Conservation (phyloP, 2,888 invertebrate species). For the Lithosia quadra region DNA sequence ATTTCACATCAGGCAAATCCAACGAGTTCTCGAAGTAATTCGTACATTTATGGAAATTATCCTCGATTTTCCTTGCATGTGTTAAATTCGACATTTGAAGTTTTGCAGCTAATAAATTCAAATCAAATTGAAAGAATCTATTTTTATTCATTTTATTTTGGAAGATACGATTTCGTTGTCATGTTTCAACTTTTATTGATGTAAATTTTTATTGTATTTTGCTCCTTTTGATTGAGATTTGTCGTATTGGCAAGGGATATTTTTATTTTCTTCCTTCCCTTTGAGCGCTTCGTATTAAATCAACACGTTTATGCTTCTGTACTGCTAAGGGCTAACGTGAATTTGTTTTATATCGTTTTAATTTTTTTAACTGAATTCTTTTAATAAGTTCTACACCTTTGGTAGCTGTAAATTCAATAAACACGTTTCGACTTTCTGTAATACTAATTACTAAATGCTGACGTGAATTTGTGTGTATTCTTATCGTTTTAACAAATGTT, state of each 20-base stretch:
- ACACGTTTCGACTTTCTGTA: too few relatives aligned
- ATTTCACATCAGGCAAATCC: constrained; percentile 56
- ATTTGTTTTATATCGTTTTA: too few relatives aligned
- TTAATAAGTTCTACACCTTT: too few relatives aligned
- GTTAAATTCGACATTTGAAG: constrained; percentile 31
- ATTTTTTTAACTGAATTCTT: too few relatives aligned
- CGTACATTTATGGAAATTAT: constrained; percentile 15
- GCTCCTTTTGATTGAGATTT: neutral
- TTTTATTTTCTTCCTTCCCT: neutral
- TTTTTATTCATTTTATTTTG: neutral
- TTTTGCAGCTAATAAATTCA: neutral
- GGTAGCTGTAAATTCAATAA: too few relatives aligned
- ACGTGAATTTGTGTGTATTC: neutral
- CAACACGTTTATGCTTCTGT: neutral
- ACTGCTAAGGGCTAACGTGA: too few relatives aligned
- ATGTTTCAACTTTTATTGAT: constrained; percentile 1
- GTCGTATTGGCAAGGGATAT: neutral
- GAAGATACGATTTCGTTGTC: neutral
- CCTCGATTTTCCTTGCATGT: constrained; percentile 21
- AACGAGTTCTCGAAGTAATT: constrained; percentile 53
- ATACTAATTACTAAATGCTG: too few relatives aligned
- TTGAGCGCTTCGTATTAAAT: neutral
- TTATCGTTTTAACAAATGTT: neutral
- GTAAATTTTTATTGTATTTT: neutral
- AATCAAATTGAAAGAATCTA: neutral